Evolutionary conservation across 1,140 invertebrate genomes (phyloP), one percentile per base, ranked within the genome.

Genomic region (Lycorma delicatula): DNA sequence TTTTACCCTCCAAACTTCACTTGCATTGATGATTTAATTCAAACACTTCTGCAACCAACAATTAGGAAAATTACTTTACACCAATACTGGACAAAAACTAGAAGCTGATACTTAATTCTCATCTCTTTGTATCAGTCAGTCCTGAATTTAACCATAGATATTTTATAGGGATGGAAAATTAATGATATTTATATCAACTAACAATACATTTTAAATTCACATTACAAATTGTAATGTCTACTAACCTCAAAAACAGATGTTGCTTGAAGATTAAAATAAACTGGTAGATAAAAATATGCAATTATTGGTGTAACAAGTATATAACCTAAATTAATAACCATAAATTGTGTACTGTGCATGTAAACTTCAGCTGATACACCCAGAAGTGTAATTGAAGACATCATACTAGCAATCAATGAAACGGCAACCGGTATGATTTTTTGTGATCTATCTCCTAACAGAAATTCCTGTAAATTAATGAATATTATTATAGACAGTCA

Each of bases 351-450:
- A 25, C 91, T 90, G 70, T 80, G 86, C 59, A 78, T 81, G 67
- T 93, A 93, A 71, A 86, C 92, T 71, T 94, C 91, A 51, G 86
- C 80, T 0, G 87, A 86, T 0, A 93, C 84, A 13, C 93, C 93
- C n/a, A 97, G 74, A 18, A 97, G 72, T 0, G 92, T 93, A 16
- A 96, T 84, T 6, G 93, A 91, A 0, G 92, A 96, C 88, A 97
- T 94, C 67, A 97, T 96, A 34, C 89, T 93, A 3, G 93, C 89
- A 85, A 93, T 91, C 0, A 95, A 72, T n/a, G 88, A 91, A 55
- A 93, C 85, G 1, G 85, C 86, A 0, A 94, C 89, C 0, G 91
- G 89, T 1, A 79, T 36, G 52, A 91, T 76, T 2, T 79, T 75
- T 85, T 92, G 88, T 26, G 84, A 85, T 57, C 80, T 76, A 63